Evolutionary conservation across 1,140 invertebrate species (phyloP), one percentile per base, ranked within the genome.

Genomic region (Acromyrmex heyeri): DNA sequence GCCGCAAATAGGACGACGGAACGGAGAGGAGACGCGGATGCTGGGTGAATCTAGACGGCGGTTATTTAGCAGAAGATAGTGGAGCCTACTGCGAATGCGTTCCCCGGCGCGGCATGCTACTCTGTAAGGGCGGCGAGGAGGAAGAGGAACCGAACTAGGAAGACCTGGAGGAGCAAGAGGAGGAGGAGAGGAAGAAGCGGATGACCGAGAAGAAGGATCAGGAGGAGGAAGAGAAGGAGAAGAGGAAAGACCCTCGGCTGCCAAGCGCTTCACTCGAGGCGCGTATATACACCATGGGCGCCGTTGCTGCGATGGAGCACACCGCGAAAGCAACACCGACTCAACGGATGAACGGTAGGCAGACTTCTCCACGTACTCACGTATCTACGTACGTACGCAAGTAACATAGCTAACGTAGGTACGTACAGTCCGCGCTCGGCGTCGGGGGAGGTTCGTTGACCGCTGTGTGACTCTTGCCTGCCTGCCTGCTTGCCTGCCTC

Each of bases 391-490:
- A 59, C 69, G 44, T 88, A 81, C 87, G 87, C 64, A 83, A 34
- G 86, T 85, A 87, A 87, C 87, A 87, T 77, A 67, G 86, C 76
- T 44, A 88, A 70, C 86, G 86, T 87, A 72, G 64, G 30, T 88
- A 77, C 85, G 67, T 88, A 87, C 85, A 88, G 86, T 77, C 83
- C 87, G 88, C 86, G 81, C 86, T 64, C 83, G 87, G 69, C 76
- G 77, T 87, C 72, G 85, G 65, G 73, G 82, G 77, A 90, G 87
- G 94, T 93, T 95, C 94, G 91, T 92, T 93, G 94, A 94, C 94
- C 94, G 93, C 92, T 91, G 88, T 93, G 93, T 88, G 93, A 94
- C 93, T 94, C 94, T 91, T 91, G 64, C 86, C 64, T 50, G 44
- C 50, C 72, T 50, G 44, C 50, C 72, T 91, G 64, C 86, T 57